Percentiles rank a stretch among this genome's conserved stretches.
These are phyloP conservation scores for Eurystomus gularis DNA, from an alignment of 2,113 vertebrate genomes.

Conservation along the genomic window DNA sequence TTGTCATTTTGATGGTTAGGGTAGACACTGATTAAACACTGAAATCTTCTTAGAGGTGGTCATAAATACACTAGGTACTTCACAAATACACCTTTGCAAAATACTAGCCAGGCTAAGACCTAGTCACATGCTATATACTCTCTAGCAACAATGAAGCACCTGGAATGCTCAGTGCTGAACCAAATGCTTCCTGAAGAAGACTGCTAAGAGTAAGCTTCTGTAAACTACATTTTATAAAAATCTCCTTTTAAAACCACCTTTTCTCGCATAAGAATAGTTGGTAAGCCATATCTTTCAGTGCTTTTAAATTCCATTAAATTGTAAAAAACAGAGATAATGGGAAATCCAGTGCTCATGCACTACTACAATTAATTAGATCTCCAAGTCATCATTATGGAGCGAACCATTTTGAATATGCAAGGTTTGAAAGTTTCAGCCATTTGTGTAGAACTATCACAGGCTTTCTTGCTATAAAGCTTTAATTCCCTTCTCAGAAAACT, in stretches of 20 bases:
- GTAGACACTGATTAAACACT: not conserved
- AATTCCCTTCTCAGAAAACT: not conserved
- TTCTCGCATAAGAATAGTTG: not conserved
- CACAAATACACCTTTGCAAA: not conserved
- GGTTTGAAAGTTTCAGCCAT: constrained; percentile 2
- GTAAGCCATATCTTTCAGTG: not conserved
- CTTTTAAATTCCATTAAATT: constrained; percentile 1
- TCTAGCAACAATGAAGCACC: not conserved
- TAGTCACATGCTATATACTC: no score
- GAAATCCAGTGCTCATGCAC: not conserved
- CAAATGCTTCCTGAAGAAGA: not conserved
- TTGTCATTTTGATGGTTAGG: not conserved
- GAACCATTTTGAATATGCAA: constrained; percentile 9
- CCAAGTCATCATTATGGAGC: not conserved
- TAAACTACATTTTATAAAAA: not conserved
- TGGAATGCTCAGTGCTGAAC: not conserved
- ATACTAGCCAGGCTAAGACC: not conserved
- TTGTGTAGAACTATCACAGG: constrained; percentile 9
- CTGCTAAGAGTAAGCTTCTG: not conserved
- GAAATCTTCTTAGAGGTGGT: not conserved
- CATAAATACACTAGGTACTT: not conserved
- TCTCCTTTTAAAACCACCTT: not conserved
- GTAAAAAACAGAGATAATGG: not conserved
- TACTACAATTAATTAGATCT: constrained; percentile 16
- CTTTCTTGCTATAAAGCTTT: not conserved